Evolutionary conservation across 1,140 invertebrate species (phyloP).

Genomic region (Pseudobourletiella spinata): DNA sequence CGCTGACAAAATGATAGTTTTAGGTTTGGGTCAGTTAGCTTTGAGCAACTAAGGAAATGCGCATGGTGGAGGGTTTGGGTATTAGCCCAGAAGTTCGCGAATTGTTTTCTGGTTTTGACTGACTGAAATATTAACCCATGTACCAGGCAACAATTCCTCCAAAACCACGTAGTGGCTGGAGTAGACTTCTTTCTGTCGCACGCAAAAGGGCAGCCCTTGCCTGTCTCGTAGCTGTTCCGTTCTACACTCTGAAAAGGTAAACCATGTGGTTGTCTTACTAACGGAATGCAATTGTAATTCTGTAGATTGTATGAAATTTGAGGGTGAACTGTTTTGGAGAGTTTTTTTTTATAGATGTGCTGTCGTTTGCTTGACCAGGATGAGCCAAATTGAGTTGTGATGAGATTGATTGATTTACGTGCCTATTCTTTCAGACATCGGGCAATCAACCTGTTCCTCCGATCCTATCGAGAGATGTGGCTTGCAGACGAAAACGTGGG

Average conservation of each 20-base stretch:
- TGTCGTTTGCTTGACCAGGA: background rate
- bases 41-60: too few relatives aligned
- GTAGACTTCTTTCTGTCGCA: conserved; percentile 80
- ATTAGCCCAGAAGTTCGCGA: too few relatives aligned
- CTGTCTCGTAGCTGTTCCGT: conserved; percentile 82
- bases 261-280: conserved; percentile 6
- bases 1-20: too few relatives aligned
- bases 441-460: conserved; percentile 93
- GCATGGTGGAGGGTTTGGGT: too few relatives aligned
- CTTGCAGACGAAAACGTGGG: conserved; percentile 89
- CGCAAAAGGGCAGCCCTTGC: conserved; percentile 90
- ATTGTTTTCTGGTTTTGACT: too few relatives aligned
- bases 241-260: conserved; percentile 86
- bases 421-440: conserved; percentile 79
- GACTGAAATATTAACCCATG: background rate
- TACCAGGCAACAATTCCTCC: conserved; percentile 61
- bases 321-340: too few relatives aligned
- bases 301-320: background rate
- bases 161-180: conserved; percentile 66
- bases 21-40: too few relatives aligned
- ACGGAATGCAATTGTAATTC: background rate
- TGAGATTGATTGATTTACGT: too few relatives aligned
- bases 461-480: conserved; percentile 90
- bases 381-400: background rate
- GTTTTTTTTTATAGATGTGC: background rate